Base-by-base conservation (phyloP, 2,888 invertebrate genomes). In the Euzetes globulus region DNA sequence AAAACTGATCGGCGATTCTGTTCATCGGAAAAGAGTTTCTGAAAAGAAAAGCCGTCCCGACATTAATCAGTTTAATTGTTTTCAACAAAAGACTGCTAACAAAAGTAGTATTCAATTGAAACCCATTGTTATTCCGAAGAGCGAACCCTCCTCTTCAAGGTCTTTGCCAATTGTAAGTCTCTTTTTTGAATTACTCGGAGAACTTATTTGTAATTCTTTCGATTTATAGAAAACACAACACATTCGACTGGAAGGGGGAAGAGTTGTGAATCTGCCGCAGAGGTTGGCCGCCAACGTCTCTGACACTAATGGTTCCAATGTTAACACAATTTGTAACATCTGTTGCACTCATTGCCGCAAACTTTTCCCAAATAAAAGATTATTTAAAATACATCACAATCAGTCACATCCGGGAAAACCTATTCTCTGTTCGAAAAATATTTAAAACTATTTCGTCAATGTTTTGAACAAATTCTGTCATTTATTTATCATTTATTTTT, bases 221-320 rank as follows among this genome's bases (percentile, higher is more conserved):
- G 5, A 58, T 58, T 22, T 22, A 19, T 33, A 58, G 58, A 58
- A 22, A 22, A 58, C n/a, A 58, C 58, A 58, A 25, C 58, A 58
- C 58, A 70, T 74, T 29, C 68, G 74, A 27, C 52, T 74, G 47
- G 74, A 70, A 70, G 74, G 74, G n/a, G 68, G 70, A 9, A 19
- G 74, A 52, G 74, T 74, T 52, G 55, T 74, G 25, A 74, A 74
- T 74, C 52, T 74, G 25, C 72, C 72, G 25, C 58, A 17, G 13
- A 58, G 19, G 25, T 19, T 22, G 11, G 22, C 5, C 3, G 19
- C n/a, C 50, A 50, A 15, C 15, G 15, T 5, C 2, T 19, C 22
- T 7, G 19, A 13, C 4, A 11, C 58, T 6, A 22, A 22, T 58
- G n/a, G 11, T 3, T 7, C 3, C 6, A n/a, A n/a, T 50, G 15